Evolutionary conservation across 2,888 invertebrate genomes (phyloP).

Genomic region (Agrochola macilenta): DNA sequence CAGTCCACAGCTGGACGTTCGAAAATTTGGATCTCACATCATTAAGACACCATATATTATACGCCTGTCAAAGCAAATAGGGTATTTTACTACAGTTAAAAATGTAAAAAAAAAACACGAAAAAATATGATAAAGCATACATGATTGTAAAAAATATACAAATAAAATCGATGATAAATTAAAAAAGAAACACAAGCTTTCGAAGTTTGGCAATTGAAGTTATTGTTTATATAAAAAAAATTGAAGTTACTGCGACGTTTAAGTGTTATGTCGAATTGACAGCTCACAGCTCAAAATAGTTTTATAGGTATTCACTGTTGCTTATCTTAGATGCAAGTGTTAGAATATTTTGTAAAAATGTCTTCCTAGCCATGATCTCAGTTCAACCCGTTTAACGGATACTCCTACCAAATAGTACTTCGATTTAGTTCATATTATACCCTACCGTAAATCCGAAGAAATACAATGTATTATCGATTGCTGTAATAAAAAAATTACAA

Average conservation of each 20-base stretch:
- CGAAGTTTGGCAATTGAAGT: background rate
- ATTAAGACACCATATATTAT: background rate
- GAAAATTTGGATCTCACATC: background rate
- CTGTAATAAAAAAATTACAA: background rate
- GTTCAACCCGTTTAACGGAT: background rate
- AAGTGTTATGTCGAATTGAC: conserved; percentile 5
- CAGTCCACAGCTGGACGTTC: background rate
- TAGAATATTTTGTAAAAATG: background rate
- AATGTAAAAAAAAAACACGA: background rate
- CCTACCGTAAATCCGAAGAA: background rate
- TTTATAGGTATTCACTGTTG: background rate
- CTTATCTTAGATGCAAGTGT: background rate
- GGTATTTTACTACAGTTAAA: background rate
- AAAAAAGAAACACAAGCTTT: background rate
- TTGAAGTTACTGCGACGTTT: conserved; percentile 9
- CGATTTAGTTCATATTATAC: background rate
- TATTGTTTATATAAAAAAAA: conserved; percentile 5
- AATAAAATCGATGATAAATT: background rate
- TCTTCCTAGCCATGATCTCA: background rate
- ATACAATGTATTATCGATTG: background rate
- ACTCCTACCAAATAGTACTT: background rate
- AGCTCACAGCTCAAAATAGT: background rate
- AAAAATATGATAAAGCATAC: background rate
- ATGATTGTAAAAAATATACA: background rate
- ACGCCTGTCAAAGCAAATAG: background rate